Conservation (phyloP, 2,888 invertebrate species). For the Xanthorhoe designata region DNA sequence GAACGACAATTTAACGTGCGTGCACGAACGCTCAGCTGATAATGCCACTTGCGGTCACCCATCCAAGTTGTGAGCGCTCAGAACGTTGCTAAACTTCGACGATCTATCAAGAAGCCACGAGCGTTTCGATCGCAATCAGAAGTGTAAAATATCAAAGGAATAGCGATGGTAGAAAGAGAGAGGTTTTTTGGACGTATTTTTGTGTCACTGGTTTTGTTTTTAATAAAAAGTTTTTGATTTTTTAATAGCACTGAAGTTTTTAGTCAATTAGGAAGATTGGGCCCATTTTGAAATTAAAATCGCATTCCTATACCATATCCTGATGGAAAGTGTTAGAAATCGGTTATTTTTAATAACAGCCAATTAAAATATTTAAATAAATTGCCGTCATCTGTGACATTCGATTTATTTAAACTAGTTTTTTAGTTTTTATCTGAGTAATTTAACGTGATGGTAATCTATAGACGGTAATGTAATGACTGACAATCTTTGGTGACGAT, state of each 20-base stretch:
- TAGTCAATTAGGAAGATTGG: background rate
- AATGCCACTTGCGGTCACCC: too few relatives aligned
- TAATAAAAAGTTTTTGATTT: background rate
- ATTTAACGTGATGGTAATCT: conserved; percentile 19
- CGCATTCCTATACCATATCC: conserved; percentile 6
- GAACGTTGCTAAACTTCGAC: too few relatives aligned
- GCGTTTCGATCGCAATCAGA: too few relatives aligned
- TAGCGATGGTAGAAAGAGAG: too few relatives aligned
- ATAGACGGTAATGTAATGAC: conserved; percentile 57
- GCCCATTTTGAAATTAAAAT: background rate
- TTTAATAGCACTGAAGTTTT: background rate
- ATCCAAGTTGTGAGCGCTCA: too few relatives aligned
- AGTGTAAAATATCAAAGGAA: too few relatives aligned
- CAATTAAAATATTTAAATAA: conserved; percentile 26
- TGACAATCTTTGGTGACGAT: conserved; percentile 63
- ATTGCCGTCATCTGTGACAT: conserved; percentile 30
- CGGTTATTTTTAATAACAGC: conserved; percentile 14
- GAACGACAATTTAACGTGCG: too few relatives aligned
- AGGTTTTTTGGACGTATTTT: too few relatives aligned
- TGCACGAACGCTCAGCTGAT: too few relatives aligned
- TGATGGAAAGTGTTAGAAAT: conserved; percentile 17
- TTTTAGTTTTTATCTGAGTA: conserved; percentile 15
- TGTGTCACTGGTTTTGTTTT: background rate
- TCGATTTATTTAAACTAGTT: conserved; percentile 31
- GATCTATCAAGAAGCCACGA: too few relatives aligned